Evolutionary conservation across 2,113 vertebrate species (phyloP).

Genomic region (Balaeniceps rex): DNA sequence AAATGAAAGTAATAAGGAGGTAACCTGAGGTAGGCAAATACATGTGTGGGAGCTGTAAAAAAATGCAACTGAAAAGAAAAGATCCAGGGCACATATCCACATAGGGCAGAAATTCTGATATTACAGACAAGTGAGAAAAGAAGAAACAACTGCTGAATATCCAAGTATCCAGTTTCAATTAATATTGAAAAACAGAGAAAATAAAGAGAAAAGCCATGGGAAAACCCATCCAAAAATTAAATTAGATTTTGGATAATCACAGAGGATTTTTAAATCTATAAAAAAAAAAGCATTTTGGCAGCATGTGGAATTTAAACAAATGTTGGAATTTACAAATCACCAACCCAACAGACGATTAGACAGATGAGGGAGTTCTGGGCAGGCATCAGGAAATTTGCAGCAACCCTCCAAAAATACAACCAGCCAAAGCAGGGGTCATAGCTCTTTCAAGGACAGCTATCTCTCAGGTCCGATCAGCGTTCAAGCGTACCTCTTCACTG

Average conservation of each 20-base stretch:
- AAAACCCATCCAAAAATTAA: conserved; percentile 1
- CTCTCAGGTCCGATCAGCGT: not conserved
- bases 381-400: not conserved
- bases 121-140: not conserved
- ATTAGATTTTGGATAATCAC: conserved; percentile 3
- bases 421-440: not conserved
- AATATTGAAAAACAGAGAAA: not conserved
- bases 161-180: not conserved
- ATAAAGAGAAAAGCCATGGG: not conserved
- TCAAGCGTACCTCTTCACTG: not conserved
- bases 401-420: not conserved
- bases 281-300: conserved; percentile 12
- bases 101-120: not conserved
- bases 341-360: not conserved
- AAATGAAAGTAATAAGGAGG: not conserved
- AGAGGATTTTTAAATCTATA: not conserved
- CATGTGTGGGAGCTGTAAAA: not conserved
- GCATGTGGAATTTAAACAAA: not conserved
- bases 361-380: not conserved
- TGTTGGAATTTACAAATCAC: conserved; percentile 29
- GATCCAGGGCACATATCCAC: not conserved
- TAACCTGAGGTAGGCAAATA: not conserved
- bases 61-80: not conserved
- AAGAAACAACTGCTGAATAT: not conserved
- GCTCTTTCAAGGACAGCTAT: not conserved